Evolutionary conservation across 2,797 vertebrate genomes (phyloP).

Genomic region (Danio kyathit): DNA sequence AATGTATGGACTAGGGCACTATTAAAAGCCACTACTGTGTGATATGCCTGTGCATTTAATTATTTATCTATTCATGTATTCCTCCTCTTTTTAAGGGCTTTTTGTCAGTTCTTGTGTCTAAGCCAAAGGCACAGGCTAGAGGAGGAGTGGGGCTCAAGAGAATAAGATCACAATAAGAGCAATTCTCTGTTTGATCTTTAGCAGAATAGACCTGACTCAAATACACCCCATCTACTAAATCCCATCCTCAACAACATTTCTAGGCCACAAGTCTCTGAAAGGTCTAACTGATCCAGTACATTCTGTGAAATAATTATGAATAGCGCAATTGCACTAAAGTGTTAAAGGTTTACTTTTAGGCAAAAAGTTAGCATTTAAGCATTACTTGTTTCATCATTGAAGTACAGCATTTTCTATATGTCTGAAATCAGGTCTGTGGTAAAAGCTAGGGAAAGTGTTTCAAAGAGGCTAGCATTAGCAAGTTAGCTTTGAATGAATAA

Average conservation of each 20-base stretch:
- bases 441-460: too few relatives aligned
- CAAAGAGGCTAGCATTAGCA: too few relatives aligned
- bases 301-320: constrained; percentile 1
- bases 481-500: too few relatives aligned
- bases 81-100: constrained; percentile 55
- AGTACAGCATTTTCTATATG: not conserved
- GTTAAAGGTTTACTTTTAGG: not conserved
- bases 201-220: constrained; percentile 50
- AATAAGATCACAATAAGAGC: constrained; percentile 52
- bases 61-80: constrained; percentile 63
- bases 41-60: constrained; percentile 58
- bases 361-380: not conserved
- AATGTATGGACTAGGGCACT: constrained; percentile 63
- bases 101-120: constrained; percentile 55
- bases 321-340: not conserved
- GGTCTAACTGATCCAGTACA: constrained; percentile 25
- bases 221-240: constrained; percentile 46
- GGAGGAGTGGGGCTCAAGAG: constrained; percentile 47
- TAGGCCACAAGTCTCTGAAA: constrained; percentile 14
- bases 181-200: constrained; percentile 55
- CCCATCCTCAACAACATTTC: constrained; percentile 29
- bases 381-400: not conserved
- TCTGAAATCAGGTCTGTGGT: not conserved
- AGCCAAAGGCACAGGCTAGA: constrained; percentile 50
- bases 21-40: constrained; percentile 61